phyloP scores from a whole-genome alignment of 1,140 invertebrate species.

The Heliconius hewitsoni region DNA sequence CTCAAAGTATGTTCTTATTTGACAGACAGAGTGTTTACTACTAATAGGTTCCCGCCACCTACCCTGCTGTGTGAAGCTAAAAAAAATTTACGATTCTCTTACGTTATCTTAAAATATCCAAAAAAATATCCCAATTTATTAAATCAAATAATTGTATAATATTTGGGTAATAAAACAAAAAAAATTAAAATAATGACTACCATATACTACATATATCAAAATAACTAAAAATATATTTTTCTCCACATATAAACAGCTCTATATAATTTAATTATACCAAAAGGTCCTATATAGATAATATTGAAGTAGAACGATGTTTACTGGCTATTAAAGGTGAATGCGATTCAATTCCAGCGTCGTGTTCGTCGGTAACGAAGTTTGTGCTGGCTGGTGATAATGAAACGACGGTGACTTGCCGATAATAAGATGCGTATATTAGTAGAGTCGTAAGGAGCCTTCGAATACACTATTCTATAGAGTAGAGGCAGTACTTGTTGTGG shows the following conservation, averaged over 20 bases:
- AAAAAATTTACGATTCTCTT: no score
- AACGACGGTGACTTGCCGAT: slow-evolving; percentile 61
- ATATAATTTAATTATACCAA: slow-evolving; percentile 55
- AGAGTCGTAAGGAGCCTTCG: not conserved
- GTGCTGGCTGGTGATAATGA: slow-evolving; percentile 57
- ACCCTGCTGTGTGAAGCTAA: no score
- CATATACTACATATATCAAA: not conserved
- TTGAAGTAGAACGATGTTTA: slow-evolving; percentile 70
- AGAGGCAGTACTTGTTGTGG: not conserved
- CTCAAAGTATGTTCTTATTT: no score
- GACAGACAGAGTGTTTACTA: no score
- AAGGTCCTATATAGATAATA: slow-evolving; percentile 66
- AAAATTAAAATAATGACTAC: no score
- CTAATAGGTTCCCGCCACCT: no score
- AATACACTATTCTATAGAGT: not conserved
- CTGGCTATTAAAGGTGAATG: slow-evolving; percentile 75
- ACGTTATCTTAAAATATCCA: no score
- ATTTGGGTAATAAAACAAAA: no score
- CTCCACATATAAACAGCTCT: slow-evolving; percentile 43
- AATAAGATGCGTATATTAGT: slow-evolving; percentile 40
- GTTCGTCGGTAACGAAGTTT: slow-evolving; percentile 60
- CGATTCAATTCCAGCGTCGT: slow-evolving; percentile 68
- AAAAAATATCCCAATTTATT: no score
- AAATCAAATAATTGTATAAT: no score
- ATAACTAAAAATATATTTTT: not conserved